phyloP scores from a whole-genome alignment of 2,888 invertebrate genomes.

The Ectobius pallidus region DNA sequence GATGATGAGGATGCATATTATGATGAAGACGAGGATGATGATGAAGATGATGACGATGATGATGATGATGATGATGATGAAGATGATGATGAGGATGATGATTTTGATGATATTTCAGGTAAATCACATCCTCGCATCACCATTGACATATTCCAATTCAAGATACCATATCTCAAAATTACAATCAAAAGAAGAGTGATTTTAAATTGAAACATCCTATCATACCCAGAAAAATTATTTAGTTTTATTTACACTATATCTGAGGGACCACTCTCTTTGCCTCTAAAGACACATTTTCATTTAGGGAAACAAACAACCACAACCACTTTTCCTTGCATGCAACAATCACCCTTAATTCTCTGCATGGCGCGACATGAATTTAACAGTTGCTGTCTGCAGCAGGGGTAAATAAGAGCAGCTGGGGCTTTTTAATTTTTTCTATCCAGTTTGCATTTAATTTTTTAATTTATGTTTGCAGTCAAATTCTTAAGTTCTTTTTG shows the following conservation, averaged over 20 bases:
- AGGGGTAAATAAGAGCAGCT: slow-evolving; percentile 50
- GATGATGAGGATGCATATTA: slow-evolving; percentile 61
- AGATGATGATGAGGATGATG: slow-evolving; percentile 41
- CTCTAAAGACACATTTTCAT: no score
- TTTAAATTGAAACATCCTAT: not conserved
- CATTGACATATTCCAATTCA: no score
- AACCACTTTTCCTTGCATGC: slow-evolving; percentile 47
- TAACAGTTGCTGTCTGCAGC: slow-evolving; percentile 70
- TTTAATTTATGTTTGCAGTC: slow-evolving; percentile 38
- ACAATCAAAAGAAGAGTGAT: not conserved
- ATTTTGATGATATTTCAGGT: no score
- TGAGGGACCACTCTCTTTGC: not conserved
- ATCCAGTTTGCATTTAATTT: slow-evolving; percentile 1
- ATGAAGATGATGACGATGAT: slow-evolving; percentile 43
- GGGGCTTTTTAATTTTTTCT: not conserved
- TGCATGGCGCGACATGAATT: slow-evolving; percentile 54
- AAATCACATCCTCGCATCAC: slow-evolving; percentile 1
- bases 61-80: slow-evolving; percentile 50
- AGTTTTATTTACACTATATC: slow-evolving; percentile 13
- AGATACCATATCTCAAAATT: not conserved
- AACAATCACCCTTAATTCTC: slow-evolving; percentile 45
- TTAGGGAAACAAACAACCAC: no score
- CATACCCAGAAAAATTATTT: not conserved
- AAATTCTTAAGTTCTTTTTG: slow-evolving; percentile 21
- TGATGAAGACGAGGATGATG: slow-evolving; percentile 55